Conservation (phyloP, 92 coral and sea anemone genomes). For the Parazoanthus darwini region DNA sequence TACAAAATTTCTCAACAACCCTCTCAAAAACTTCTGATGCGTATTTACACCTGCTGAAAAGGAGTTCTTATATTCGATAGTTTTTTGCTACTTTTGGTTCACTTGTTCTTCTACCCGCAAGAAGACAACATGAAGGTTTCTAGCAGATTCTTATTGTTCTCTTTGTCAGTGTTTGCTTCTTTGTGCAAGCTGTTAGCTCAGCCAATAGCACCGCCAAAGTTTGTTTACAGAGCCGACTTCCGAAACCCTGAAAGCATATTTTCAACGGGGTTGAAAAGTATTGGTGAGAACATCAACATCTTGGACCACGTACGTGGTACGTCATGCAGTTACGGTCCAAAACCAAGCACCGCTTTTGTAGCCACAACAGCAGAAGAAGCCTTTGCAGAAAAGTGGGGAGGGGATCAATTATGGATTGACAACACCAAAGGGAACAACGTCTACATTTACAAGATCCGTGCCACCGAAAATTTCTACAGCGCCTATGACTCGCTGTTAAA, state of each 20-base stretch:
- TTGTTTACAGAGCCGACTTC: constrained; percentile 33
- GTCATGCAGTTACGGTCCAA: constrained; percentile 25
- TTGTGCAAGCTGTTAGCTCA: background rate
- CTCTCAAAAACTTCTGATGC: background rate
- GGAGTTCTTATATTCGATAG: background rate
- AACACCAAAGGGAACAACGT: constrained; percentile 16
- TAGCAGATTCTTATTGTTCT: background rate
- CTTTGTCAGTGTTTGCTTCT: background rate
- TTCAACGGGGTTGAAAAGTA: background rate
- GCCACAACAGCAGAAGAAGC: constrained; percentile 26
- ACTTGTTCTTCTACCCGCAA: background rate
- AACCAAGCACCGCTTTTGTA: constrained; percentile 37
- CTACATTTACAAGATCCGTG: constrained; percentile 35
- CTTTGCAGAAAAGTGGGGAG: constrained; percentile 27
- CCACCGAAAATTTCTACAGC: constrained; percentile 28
- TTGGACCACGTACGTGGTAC: constrained; percentile 15
- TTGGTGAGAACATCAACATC: constrained; percentile 14
- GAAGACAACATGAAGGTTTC: background rate
- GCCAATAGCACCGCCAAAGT: background rate
- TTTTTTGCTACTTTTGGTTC: background rate
- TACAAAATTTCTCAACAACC: background rate
- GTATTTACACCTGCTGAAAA: background rate
- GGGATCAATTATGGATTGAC: constrained; percentile 31
- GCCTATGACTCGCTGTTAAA: constrained; percentile 19
- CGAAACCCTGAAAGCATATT: constrained; percentile 6